Percentiles rank a stretch among this genome's conserved stretches.
Evolutionary conservation across 2,797 vertebrate species (phyloP).

Genomic region (Oceanodroma leucorhoa): DNA sequence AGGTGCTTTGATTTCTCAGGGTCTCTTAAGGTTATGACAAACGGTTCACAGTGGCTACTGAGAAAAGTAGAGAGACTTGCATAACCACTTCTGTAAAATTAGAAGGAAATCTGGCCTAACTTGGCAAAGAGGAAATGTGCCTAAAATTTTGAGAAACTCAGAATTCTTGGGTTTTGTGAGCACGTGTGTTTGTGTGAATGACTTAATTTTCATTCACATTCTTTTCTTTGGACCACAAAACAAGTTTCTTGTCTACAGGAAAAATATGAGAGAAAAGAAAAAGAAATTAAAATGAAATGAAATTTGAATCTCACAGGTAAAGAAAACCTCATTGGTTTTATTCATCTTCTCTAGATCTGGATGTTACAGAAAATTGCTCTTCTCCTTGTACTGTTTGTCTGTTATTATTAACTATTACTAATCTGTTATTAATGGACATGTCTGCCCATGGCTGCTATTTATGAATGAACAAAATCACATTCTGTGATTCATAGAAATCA

Average conservation of each 20-base stretch:
- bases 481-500: neutral
- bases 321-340: neutral
- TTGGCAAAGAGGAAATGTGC: neutral
- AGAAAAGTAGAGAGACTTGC: neutral
- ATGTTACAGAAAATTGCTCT: neutral
- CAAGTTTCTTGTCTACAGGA: neutral
- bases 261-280: neutral
- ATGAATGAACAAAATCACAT: neutral
- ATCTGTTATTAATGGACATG: neutral
- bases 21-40: constrained; percentile 16
- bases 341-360: neutral
- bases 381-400: neutral
- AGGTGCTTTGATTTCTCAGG: constrained; percentile 14
- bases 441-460: neutral
- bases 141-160: neutral
- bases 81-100: neutral
- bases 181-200: neutral
- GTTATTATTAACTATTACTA: neutral
- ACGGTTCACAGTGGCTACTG: neutral
- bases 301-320: neutral
- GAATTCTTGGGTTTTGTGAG: neutral
- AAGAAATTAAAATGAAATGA: neutral
- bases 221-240: neutral
- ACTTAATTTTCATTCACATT: neutral
- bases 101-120: neutral